Base-by-base conservation (phyloP, 2,888 invertebrate species). In the Deilephila elpenor region DNA sequence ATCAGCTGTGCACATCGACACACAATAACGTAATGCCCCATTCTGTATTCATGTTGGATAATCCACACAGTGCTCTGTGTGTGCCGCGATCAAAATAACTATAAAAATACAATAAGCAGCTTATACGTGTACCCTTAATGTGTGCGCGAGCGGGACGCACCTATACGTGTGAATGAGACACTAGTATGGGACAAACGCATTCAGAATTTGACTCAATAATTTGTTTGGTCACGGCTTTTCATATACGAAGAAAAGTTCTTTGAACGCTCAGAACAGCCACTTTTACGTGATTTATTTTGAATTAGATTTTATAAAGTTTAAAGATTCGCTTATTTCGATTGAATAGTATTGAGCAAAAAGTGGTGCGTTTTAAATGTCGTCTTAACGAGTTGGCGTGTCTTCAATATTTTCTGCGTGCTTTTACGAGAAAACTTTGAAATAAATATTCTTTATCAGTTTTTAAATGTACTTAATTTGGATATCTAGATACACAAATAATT, bases 51-150 rank as follows among this genome's bases (percentile, higher is more conserved):
- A 91, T 91, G 85, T 85, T 82, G 89, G 91, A 92, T 92, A 90
- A 90, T 91, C 90, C 87, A 80, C 80, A 88, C 88, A 89, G 89
- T 90, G 86, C 87, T 88, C 86, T 86, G 85, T 89, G 89, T 91
- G 87, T 91, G 88, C 85, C 81, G 84, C 91, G 91, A 94, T 93
- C 93, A 93, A 93, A 94, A 94, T 94, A 94, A 93, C 93, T 93
- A 93, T 93, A 93, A 94, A 94, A 93, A 91, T 93, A 94, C 93
- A 93, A 93, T 93, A 92, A 93, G 93, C 89, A 90, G 93, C 93
- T 92, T 93, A 93, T 87, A 84, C 90, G 84, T 92, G 93, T 93
- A 90, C 87, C 89, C 88, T 88, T 89, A 88, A 90, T 91, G 89
- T 86, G 86, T 82, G 86, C 81, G 89, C 87, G 82, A 86, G 67